Conservation (phyloP, 2,113 vertebrate species). For the Nerophis ophidion region DNA sequence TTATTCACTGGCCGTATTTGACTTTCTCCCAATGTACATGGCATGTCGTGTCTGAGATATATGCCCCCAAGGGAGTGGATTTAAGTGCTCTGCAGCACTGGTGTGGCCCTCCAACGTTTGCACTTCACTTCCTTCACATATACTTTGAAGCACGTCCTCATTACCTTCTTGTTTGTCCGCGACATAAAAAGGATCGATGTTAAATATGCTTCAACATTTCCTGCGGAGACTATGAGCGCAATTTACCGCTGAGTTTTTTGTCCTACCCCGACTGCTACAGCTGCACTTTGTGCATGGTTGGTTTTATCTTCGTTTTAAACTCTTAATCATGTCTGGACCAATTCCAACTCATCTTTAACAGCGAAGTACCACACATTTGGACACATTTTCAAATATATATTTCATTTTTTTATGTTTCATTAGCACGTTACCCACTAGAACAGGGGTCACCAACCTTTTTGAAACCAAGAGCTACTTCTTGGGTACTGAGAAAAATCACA, state of each 20-base stretch:
- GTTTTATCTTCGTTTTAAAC: background rate
- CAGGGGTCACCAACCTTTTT: too few species aligned
- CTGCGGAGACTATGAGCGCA: background rate
- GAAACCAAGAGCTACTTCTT: too few species aligned
- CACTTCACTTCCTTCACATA: constrained; percentile 53
- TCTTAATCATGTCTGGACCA: background rate
- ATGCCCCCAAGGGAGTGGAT: background rate
- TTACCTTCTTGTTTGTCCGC: constrained; percentile 34
- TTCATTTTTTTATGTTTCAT: too few species aligned
- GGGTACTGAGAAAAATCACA: too few species aligned
- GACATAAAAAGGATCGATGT: background rate
- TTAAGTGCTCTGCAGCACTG: constrained; percentile 4
- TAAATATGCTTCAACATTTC: background rate
- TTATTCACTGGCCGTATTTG: constrained; percentile 50
- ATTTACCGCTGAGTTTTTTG: background rate
- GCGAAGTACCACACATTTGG: too few species aligned
- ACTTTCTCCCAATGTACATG: constrained; percentile 24
- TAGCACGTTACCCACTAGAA: too few species aligned
- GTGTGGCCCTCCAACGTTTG: constrained; percentile 36
- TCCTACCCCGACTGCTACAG: background rate
- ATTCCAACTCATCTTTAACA: constrained; percentile 1
- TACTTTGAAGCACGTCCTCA: constrained; percentile 38
- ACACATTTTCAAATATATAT: too few species aligned
- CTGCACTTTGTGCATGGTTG: background rate
- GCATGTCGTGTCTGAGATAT: constrained; percentile 12